Evolutionary conservation across 2,888 invertebrate genomes (phyloP).

Genomic region (Ichneumoninae sp.): DNA sequence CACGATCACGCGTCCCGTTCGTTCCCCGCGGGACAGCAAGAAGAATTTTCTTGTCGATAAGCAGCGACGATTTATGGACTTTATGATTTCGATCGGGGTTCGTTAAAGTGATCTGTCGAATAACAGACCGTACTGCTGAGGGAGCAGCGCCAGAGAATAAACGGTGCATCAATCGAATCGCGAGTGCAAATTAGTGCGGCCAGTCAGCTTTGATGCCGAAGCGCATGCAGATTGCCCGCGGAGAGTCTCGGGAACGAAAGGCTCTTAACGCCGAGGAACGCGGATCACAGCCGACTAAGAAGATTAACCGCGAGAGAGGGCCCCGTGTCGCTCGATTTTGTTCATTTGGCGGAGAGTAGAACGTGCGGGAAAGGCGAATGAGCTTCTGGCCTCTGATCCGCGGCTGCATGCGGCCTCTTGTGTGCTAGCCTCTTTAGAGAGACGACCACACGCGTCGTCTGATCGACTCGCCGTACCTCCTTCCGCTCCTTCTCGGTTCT

Average conservation of each 20-base stretch:
- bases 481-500: conserved; percentile 51
- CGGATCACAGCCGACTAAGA: conserved; percentile 38
- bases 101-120: conserved; percentile 8
- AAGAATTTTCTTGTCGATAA: conserved; percentile 33
- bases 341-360: conserved; percentile 55
- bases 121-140: not conserved
- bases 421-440: conserved; percentile 72
- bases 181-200: conserved; percentile 30
- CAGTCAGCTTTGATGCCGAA: conserved; percentile 39
- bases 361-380: conserved; percentile 29
- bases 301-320: conserved; percentile 53
- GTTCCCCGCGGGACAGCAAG: conserved; percentile 17
- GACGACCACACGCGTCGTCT: conserved; percentile 78
- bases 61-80: conserved; percentile 39
- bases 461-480: conserved; percentile 69
- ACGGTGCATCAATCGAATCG: conserved; percentile 33
- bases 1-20: conserved; percentile 58
- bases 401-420: conserved; percentile 50
- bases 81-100: not conserved
- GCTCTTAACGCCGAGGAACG: conserved; percentile 50
- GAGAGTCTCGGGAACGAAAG: conserved; percentile 23
- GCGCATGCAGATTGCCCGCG: conserved; percentile 48
- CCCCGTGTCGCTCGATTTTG: conserved; percentile 54
- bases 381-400: conserved; percentile 62
- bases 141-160: conserved; percentile 1